Conservation (phyloP, 1,140 invertebrate genomes). For the Drosophila erecta region DNA sequence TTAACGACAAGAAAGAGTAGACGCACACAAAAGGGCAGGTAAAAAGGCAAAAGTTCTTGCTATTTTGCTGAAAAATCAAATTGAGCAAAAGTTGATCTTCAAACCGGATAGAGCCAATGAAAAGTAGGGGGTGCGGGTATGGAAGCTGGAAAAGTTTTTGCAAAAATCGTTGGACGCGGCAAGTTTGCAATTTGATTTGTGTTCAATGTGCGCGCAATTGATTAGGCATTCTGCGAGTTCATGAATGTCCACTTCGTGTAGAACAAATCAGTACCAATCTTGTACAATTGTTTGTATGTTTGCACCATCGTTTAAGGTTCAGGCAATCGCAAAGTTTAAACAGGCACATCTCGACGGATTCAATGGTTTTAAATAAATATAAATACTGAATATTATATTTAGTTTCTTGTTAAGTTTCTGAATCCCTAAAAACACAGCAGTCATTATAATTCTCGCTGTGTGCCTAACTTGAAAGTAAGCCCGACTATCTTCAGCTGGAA, state of each 20-base stretch:
- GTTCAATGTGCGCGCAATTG: slow-evolving; percentile 75
- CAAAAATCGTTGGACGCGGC: slow-evolving; percentile 61
- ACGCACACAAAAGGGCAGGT: slow-evolving; percentile 61
- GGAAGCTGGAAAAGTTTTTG: slow-evolving; percentile 17
- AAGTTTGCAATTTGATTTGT: slow-evolving; percentile 83
- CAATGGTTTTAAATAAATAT: no score
- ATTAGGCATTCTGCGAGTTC: slow-evolving; percentile 78
- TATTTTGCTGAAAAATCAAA: slow-evolving; percentile 78
- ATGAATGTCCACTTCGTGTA: slow-evolving; percentile 37
- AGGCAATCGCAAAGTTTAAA: no score
- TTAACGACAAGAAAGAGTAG: slow-evolving; percentile 74
- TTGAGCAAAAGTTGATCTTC: slow-evolving; percentile 79
- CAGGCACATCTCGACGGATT: no score
- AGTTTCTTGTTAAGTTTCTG: not conserved
- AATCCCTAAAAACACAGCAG: not conserved
- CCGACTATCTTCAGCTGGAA: slow-evolving; percentile 42
- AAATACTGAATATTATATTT: not conserved
- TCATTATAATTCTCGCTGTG: slow-evolving; percentile 19
- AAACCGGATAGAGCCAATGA: slow-evolving; percentile 33
- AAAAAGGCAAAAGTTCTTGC: slow-evolving; percentile 64
- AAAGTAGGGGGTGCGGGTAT: not conserved
- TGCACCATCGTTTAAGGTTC: not conserved
- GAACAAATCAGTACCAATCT: no score
- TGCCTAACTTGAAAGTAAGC: slow-evolving; percentile 27
- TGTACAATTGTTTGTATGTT: no score